phyloP scores from a whole-genome alignment of 1,140 invertebrate species.

The Drosophila mayri region DNA sequence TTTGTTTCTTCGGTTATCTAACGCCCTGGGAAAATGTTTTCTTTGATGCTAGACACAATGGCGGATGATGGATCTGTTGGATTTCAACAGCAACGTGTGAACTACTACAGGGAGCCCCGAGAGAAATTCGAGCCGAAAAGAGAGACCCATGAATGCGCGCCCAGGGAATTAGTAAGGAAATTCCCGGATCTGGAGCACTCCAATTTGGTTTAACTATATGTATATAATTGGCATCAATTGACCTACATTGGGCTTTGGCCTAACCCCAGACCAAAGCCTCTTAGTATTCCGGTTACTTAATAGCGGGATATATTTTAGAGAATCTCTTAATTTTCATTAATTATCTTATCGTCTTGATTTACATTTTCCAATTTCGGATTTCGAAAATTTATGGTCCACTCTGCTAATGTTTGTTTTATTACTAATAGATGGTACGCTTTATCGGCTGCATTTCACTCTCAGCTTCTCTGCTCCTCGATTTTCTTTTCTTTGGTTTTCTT shows the following conservation, averaged over 20 bases:
- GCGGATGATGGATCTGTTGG: constrained; percentile 50
- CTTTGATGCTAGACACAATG: constrained; percentile 64
- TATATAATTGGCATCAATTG: constrained; percentile 51
- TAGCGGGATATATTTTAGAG: not conserved
- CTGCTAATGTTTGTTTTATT: constrained; percentile 60
- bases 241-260: constrained; percentile 7
- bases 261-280: constrained; percentile 12
- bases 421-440: constrained; percentile 65
- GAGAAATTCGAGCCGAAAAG: constrained; percentile 25
- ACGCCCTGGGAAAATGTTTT: constrained; percentile 75
- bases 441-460: constrained; percentile 37
- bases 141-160: constrained; percentile 7
- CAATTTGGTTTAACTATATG: constrained; percentile 36
- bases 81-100: constrained; percentile 52
- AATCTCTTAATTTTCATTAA: constrained; percentile 45
- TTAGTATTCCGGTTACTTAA: not conserved
- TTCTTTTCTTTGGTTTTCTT: constrained; percentile 4
- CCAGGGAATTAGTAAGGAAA: constrained; percentile 27
- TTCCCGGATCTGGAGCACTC: constrained; percentile 21
- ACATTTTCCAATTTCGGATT: constrained; percentile 33
- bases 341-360: constrained; percentile 42
- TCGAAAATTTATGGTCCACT: constrained; percentile 49
- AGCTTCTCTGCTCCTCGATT: constrained; percentile 1
- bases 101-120: constrained; percentile 6
- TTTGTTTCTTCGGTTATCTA: constrained; percentile 54